Conservation (phyloP, 2,113 vertebrate species). For the Galeopterus variegatus region DNA sequence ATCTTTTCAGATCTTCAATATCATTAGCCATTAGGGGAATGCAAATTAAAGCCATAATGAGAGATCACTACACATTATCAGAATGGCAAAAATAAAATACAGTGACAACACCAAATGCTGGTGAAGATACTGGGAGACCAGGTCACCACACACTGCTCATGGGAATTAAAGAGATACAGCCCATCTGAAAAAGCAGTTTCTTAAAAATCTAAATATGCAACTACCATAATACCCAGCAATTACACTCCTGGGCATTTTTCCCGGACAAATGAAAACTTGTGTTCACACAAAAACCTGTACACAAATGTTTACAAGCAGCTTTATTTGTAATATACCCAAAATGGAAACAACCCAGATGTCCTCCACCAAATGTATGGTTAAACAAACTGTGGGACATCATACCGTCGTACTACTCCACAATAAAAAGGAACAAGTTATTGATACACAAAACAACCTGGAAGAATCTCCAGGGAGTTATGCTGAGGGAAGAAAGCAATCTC, state of each 20-base stretch:
- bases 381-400: fast-evolving
- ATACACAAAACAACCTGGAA: not conserved
- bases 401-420: not conserved
- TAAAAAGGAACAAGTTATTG: fast-evolving
- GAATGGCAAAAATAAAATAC: not conserved
- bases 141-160: fast-evolving
- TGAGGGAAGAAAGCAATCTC: not conserved
- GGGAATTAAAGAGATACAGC: not conserved
- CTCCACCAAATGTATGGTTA: not conserved
- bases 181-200: not conserved
- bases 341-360: not conserved
- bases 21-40: not conserved
- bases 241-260: constrained; percentile 1
- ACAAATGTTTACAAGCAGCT: constrained; percentile 13
- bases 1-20: not conserved
- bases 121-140: not conserved
- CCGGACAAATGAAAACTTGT: constrained; percentile 42
- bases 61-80: not conserved
- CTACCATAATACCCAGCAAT: not conserved
- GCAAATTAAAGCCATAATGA: not conserved
- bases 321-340: not conserved
- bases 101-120: not conserved
- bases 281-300: constrained; percentile 21
- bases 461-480: not conserved
- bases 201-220: not conserved